Evolutionary conservation across 2,113 vertebrate species (phyloP), one percentile per base, ranked within the genome.

Genomic region (Calidris pygmaea): DNA sequence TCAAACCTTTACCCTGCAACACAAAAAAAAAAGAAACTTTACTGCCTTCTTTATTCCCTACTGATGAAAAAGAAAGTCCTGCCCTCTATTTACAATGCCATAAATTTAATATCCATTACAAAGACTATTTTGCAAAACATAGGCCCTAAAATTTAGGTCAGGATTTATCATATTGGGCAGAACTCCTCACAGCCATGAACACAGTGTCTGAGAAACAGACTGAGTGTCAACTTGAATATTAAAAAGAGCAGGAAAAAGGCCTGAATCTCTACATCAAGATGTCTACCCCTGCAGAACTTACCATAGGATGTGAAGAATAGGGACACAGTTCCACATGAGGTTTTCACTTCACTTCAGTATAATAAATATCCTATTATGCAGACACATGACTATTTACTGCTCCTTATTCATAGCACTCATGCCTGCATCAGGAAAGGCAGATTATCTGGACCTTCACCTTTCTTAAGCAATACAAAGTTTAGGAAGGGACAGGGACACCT

Each of bases 1-100:
- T 65, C 75, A 95, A 84, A 91, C 52, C 55, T 89, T 89, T 85
- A 84, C 55, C 68, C 27, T 73, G 48, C 15, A 71, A 15, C 59
- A 81, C 24, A 50, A 74, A 76, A 53, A 76, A 53, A 41, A 21
- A 14, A 63, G 37, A 62, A 66, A 73, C 50, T 73, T 87, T 35
- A 34, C 20, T 75, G 13, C 20, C 32, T 27, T 39, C 55, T 90
- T 94, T 75, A 72, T 71, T 92, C 26, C 19, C 12, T 86, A 20
- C 30, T 81, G 59, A 72, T n/a, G 23, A 58, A 89, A 93, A 88
- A 84, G 20, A 47, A 56, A 84, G 30, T 26, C 73, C 45, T 75
- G 35, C 5, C 26, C 30, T 90, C 48, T 78, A 34, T 72, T 87
- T 91, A 23, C 39, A 86, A 30, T 52, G 45, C 22, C 43, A 74